Percentiles rank a stretch among this genome's conserved stretches.
Conservation (phyloP, 2,113 vertebrate genomes). For the Pygoscelis antarcticus region DNA sequence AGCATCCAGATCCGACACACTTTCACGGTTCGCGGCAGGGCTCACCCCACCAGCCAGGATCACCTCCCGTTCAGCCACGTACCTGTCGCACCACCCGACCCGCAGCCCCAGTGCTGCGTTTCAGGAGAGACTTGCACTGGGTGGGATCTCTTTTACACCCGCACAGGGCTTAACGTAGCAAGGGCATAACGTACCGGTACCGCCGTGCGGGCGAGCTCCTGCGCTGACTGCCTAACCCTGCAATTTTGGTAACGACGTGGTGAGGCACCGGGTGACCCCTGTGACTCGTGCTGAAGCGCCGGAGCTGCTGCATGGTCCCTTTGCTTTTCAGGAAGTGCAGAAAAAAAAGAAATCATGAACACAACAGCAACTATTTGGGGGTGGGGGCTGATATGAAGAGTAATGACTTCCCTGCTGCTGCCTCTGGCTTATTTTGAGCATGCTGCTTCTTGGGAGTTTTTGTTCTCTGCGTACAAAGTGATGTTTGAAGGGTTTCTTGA, state of each 20-base stretch:
- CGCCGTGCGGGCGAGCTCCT: accelerated
- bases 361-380: neutral
- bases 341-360: neutral
- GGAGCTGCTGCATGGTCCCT: neutral
- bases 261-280: neutral
- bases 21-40: accelerated
- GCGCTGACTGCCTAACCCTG: accelerated
- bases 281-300: accelerated
- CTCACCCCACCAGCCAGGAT: neutral
- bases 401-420: neutral
- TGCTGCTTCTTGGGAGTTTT: neutral
- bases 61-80: neutral
- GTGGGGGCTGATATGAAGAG: neutral
- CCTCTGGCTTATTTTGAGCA: neutral
- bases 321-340: neutral
- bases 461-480: neutral
- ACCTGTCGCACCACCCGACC: accelerated
- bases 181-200: accelerated
- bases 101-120: accelerated
- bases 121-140: too few species aligned
- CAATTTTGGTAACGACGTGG: accelerated
- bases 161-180: accelerated
- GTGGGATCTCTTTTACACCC: neutral
- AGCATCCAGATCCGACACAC: accelerated
- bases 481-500: neutral